phyloP scores from a whole-genome alignment of 2,888 invertebrate species.

The Koerneria pararmatus region DNA sequence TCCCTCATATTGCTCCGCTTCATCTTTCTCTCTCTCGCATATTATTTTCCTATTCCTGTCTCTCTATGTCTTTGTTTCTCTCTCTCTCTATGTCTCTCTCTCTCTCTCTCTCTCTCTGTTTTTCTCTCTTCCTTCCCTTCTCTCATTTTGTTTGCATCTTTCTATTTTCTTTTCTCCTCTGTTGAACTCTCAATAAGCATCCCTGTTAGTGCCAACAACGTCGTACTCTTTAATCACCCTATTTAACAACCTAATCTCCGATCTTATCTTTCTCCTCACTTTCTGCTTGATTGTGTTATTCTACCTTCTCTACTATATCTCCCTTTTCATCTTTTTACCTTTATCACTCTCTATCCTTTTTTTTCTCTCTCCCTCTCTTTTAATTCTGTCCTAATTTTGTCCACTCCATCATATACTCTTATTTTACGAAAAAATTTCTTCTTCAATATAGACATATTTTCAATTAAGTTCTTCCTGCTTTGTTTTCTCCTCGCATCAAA shows the following conservation, averaged over 20 bases:
- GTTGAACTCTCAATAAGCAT: background rate
- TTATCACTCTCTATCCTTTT: background rate
- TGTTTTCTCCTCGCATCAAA: too few relatives aligned
- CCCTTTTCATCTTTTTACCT: background rate
- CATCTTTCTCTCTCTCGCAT: background rate
- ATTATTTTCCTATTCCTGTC: background rate
- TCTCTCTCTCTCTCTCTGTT: background rate
- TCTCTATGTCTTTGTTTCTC: background rate
- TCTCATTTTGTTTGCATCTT: background rate
- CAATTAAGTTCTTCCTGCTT: too few relatives aligned
- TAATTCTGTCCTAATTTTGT: too few relatives aligned
- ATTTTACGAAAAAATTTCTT: too few relatives aligned
- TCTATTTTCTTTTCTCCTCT: background rate
- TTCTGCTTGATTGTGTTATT: background rate
- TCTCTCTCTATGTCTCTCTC: slow-evolving; percentile 5
- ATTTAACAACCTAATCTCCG: too few relatives aligned
- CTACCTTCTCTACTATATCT: background rate
- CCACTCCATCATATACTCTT: too few relatives aligned
- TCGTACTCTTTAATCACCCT: too few relatives aligned
- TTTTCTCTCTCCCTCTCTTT: too few relatives aligned
- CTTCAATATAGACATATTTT: too few relatives aligned
- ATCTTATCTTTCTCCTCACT: background rate
- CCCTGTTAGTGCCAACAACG: background rate
- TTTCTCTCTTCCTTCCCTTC: slow-evolving; percentile 5
- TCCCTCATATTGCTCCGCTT: background rate